Conservation (phyloP, 2,113 vertebrate genomes). For the Nematolebias whitei region DNA sequence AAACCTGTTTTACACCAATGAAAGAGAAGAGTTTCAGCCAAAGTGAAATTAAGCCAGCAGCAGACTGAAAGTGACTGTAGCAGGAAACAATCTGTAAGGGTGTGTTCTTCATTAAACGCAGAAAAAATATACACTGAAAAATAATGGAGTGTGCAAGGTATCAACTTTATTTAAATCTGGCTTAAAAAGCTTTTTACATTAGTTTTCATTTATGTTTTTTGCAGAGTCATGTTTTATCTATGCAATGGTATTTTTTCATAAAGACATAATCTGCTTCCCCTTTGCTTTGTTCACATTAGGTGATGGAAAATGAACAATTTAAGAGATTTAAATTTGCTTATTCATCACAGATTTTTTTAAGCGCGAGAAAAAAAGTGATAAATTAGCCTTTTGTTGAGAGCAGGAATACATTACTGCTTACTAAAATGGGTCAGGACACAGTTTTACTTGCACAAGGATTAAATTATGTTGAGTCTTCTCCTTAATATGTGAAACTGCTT, state of each 20-base stretch:
- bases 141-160: constrained; percentile 8
- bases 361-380: constrained; percentile 10
- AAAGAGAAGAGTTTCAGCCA: not conserved
- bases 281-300: constrained; percentile 13
- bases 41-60: not conserved
- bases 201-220: constrained; percentile 6
- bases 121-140: not conserved
- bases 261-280: constrained; percentile 1
- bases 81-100: constrained; percentile 11
- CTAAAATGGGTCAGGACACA: constrained; percentile 19
- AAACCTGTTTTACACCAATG: constrained; percentile 2
- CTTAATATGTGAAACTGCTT: not conserved
- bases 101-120: constrained; percentile 29
- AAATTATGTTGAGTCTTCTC: constrained; percentile 4
- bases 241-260: not conserved
- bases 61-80: not conserved
- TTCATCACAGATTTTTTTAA: constrained; percentile 32
- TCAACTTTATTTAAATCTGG: constrained; percentile 21
- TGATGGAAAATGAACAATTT: constrained; percentile 30
- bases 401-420: constrained; percentile 27
- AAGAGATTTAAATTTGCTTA: constrained; percentile 28
- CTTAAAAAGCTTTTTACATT: constrained; percentile 22
- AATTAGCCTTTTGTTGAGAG: constrained; percentile 39
- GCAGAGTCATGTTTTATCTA: constrained; percentile 24
- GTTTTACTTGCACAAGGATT: constrained; percentile 14